phyloP scores from a whole-genome alignment of 92 coral and sea anemone genomes.

The Zoanthus solanderi region DNA sequence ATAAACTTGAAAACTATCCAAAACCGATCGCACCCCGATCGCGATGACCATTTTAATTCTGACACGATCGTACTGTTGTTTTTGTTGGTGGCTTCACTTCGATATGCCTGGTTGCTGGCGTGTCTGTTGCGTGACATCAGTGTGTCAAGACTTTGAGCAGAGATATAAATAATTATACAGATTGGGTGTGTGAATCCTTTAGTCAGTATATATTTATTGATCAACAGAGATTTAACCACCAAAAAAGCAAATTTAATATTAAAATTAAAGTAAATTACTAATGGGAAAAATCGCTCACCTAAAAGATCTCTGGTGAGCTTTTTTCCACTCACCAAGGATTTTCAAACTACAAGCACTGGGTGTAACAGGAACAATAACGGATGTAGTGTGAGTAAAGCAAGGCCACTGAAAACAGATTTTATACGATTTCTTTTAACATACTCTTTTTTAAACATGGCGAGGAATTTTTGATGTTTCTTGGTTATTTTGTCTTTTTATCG shows the following conservation, averaged over 20 bases:
- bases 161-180: background rate
- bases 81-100: background rate
- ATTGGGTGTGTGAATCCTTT: background rate
- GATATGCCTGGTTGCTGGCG: background rate
- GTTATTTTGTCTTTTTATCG: slow-evolving; percentile 26
- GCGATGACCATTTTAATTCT: background rate
- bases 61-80: background rate
- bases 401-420: slow-evolving; percentile 6
- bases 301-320: too few relatives aligned
- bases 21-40: background rate
- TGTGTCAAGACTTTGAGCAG: background rate
- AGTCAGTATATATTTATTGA: background rate
- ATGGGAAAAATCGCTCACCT: background rate
- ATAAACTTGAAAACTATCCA: background rate
- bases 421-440: background rate
- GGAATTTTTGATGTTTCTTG: slow-evolving; percentile 14
- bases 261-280: background rate
- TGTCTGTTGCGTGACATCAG: background rate
- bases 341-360: background rate
- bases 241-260: background rate
- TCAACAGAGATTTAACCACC: background rate
- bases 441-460: background rate
- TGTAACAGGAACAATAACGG: slow-evolving; percentile 12
- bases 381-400: slow-evolving; percentile 30
- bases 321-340: too few relatives aligned